Percentiles rank a stretch among this genome's conserved stretches.
phyloP scores from a whole-genome alignment of 2,113 vertebrate genomes.

The Oceanites oceanicus region DNA sequence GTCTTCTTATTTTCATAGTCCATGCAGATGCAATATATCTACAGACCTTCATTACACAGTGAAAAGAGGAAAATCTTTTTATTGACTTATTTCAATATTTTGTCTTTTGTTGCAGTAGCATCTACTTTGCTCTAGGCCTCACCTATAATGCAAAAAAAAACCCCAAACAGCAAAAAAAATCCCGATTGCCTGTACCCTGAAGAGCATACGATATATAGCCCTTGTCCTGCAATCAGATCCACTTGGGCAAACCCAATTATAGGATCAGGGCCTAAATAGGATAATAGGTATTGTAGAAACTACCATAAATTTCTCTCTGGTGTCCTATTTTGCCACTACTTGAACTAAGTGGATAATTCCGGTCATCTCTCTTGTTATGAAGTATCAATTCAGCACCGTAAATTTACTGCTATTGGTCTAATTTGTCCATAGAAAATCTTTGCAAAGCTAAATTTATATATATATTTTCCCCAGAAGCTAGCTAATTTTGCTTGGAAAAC shows the following conservation, averaged over 20 bases:
- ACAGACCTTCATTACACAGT: background rate
- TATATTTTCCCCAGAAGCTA: background rate
- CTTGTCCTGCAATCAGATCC: conserved; percentile 65
- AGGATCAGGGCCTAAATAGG: conserved; percentile 64
- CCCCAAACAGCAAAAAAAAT: background rate
- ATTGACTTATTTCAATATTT: background rate
- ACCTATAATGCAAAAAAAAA: background rate
- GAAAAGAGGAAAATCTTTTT: background rate
- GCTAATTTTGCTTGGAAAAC: background rate
- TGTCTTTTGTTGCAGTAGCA: background rate
- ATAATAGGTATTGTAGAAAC: conserved; percentile 68
- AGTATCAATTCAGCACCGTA: conserved; percentile 40
- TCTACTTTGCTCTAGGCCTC: background rate
- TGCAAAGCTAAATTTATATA: background rate
- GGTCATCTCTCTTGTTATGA: conserved; percentile 67
- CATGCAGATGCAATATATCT: background rate
- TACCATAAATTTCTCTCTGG: conserved; percentile 69
- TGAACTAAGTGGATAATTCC: conserved; percentile 71
- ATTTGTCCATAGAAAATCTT: conserved; percentile 42
- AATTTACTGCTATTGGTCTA: conserved; percentile 55
- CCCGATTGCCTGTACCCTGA: background rate
- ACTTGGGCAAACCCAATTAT: conserved; percentile 69
- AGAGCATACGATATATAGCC: conserved; percentile 50
- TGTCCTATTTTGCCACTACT: conserved; percentile 65
- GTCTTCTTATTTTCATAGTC: background rate